Base-by-base conservation (phyloP, 2,888 invertebrate genomes). In the Cerastis leucographa region DNA sequence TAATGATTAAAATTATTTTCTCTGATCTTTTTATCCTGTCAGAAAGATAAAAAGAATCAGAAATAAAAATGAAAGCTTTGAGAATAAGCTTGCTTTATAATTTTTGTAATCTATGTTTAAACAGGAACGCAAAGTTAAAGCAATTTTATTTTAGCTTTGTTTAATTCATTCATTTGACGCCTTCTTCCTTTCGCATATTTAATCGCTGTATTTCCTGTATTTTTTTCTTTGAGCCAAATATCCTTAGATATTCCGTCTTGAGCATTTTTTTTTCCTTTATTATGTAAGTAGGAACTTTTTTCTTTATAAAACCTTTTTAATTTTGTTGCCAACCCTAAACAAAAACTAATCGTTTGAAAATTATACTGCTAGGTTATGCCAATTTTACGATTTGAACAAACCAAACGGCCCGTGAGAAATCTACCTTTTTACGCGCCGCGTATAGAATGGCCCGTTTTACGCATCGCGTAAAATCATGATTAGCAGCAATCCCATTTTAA, bases 331-430 rank as follows among this genome's bases (percentile, higher is more conserved):
- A 85, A 54, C 85, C 84, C 85, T 85, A 66, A 62, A 35, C 9
- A 54, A 81, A 80, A 88, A 78, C 81, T 86, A 87, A 88, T 90
- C 83, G 84, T 85, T 83, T 76, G 85, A 87, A 87, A 90, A 85
- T 86, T 80, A 89, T 83, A 88, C 78, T 80, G 83, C 77, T 77
- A 84, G 83, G 87, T 87, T 87, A 90, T 86, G 87, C 78, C 83
- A 80, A 83, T 87, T 90, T 91, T 88, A 90, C 86, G 88, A 88
- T 82, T 83, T 81, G 69, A 69, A 81, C 64, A 74, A 73, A 84
- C 71, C 76, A 87, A 91, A 89, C 84, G 81, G 87, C 64, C 77
- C 85, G 88, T 89, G 88, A 89, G 88, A 87, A 87, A 86, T 87
- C 73, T 80, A 89, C 87, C 86, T 87, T 90, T 90, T 90, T 89